Conservation (phyloP, 2,797 vertebrate genomes). For the Pseudochaenichthys georgianus region DNA sequence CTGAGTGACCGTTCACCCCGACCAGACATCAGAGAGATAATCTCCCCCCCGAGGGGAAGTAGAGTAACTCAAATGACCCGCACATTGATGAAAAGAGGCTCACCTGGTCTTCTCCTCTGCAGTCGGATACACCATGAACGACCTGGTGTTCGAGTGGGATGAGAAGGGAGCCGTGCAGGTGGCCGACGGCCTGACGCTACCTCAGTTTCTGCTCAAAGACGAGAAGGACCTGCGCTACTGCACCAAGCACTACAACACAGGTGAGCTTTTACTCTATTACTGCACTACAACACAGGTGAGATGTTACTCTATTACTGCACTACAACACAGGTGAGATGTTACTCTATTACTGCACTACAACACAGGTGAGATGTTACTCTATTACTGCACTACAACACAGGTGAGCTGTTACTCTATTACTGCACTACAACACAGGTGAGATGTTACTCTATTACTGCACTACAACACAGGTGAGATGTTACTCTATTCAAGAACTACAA, state of each 20-base stretch:
- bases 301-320: no score
- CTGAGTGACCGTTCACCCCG: background rate
- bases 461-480: no score
- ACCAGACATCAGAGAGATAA: background rate
- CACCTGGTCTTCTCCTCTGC: conserved; percentile 42
- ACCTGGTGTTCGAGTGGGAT: conserved; percentile 99
- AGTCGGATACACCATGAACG: conserved; percentile 99
- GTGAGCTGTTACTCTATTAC: no score
- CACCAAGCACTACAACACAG: no score
- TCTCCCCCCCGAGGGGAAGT: conserved; percentile 7
- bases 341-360: no score
- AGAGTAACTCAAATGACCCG: background rate
- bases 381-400: no score
- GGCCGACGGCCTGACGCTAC: conserved; percentile 94
- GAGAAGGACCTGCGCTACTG: conserved; percentile 98
- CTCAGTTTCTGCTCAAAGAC: conserved; percentile 98
- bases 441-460: no score
- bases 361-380: no score
- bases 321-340: conserved; percentile 82
- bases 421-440: no score
- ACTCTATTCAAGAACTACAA: conserved; percentile 91
- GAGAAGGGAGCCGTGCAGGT: conserved; percentile 97
- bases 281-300: no score
- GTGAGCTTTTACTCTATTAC: no score
- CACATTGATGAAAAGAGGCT: conserved; percentile 8